These are phyloP conservation scores for Hylaea fasciaria DNA, from an alignment of 2,888 invertebrate species.

Conservation along the genomic window DNA sequence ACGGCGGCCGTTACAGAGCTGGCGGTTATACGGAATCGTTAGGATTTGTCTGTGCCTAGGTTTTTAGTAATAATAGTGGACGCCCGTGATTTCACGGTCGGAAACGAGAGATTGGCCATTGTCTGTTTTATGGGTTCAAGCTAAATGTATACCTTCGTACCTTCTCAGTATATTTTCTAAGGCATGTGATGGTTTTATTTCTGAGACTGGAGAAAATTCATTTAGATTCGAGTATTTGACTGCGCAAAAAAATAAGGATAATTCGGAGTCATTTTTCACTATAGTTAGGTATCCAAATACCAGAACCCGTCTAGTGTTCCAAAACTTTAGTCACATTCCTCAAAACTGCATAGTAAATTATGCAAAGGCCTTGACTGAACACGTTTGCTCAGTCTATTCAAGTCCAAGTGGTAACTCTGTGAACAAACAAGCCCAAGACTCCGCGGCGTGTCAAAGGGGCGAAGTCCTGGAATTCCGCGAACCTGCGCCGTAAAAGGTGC, in stretches of 20 bases:
- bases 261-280: no score
- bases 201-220: no score
- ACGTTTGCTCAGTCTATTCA: constrained; percentile 31
- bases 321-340: constrained; percentile 3
- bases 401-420: constrained; percentile 25
- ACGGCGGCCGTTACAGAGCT: constrained; percentile 63
- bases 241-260: no score
- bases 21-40: constrained; percentile 42
- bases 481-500: constrained; percentile 35
- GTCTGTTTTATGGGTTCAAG: constrained; percentile 14
- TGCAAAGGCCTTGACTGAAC: constrained; percentile 23
- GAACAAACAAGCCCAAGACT: constrained; percentile 31
- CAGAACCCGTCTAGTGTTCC: no score
- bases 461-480: constrained; percentile 38
- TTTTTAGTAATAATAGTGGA: constrained; percentile 27
- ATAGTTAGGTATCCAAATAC: no score
- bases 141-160: no score
- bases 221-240: no score
- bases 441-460: constrained; percentile 39
- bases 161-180: no score
- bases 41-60: constrained; percentile 13
- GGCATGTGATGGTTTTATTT: no score
- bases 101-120: constrained; percentile 9
- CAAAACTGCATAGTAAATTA: constrained; percentile 16
- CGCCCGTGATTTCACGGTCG: constrained; percentile 17